Percentiles rank a stretch among this genome's conserved stretches.
These are phyloP conservation scores for Enteromius afrohamiltoni DNA, from an alignment of 2,797 vertebrate genomes.

Conservation along the genomic window DNA sequence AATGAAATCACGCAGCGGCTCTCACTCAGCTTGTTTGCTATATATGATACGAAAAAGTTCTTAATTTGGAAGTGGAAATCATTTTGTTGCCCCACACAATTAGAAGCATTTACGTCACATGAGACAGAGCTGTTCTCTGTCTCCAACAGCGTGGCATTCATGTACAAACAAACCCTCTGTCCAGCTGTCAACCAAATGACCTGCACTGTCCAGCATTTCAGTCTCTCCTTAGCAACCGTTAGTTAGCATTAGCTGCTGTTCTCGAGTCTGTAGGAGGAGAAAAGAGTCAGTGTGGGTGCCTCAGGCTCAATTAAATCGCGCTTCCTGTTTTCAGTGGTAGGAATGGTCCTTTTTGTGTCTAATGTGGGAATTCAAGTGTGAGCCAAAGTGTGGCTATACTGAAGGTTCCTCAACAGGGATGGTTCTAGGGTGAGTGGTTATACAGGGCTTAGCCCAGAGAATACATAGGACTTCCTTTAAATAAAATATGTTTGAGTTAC, in stretches of 20 bases:
- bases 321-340: background rate
- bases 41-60: conserved; percentile 55
- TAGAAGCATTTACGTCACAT: conserved; percentile 63
- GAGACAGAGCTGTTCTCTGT: conserved; percentile 62
- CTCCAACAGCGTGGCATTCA: conserved; percentile 64
- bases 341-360: background rate
- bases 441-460: background rate
- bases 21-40: conserved; percentile 53
- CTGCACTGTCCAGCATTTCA: conserved; percentile 61
- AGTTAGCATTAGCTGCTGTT: conserved; percentile 52
- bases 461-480: background rate
- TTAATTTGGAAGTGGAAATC: conserved; percentile 67
- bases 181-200: conserved; percentile 64
- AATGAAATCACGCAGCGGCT: conserved; percentile 6
- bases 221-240: conserved; percentile 68
- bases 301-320: conserved; percentile 21
- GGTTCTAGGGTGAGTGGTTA: background rate
- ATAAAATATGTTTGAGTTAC: background rate
- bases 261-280: conserved; percentile 36
- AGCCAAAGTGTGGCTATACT: background rate
- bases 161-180: conserved; percentile 65
- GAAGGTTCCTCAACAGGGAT: background rate
- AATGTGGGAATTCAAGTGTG: background rate
- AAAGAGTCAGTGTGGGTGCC: conserved; percentile 12
- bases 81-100: conserved; percentile 65